Percentiles rank a stretch among this genome's conserved stretches.
Conservation (phyloP, 2,888 invertebrate genomes). For the Temnothorax rugatulus region DNA sequence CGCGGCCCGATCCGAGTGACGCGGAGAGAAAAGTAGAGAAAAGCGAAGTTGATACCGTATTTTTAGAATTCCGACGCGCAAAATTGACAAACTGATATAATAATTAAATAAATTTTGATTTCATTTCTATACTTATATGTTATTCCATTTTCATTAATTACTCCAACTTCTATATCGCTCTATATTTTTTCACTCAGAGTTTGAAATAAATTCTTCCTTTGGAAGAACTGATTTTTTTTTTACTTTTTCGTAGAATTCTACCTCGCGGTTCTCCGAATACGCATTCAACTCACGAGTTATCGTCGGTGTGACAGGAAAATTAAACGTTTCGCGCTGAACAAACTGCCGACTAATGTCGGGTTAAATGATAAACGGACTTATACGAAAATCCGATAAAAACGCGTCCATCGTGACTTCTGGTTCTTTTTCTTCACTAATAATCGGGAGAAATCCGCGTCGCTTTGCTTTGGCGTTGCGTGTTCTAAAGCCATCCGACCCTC, state of each 20-base stretch:
- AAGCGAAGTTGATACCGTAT: background rate
- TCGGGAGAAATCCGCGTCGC: background rate
- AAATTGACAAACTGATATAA: background rate
- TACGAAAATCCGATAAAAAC: conserved; percentile 2
- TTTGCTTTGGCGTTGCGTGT: background rate
- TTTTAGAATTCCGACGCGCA: background rate
- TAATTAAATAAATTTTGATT: background rate
- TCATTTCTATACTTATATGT: background rate
- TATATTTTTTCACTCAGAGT: background rate
- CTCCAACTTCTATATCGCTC: no score
- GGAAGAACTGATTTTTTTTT: background rate
- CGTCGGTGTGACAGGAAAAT: conserved; percentile 19
- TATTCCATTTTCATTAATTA: no score
- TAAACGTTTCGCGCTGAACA: background rate
- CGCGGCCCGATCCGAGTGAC: background rate
- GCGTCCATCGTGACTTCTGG: background rate
- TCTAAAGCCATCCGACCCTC: background rate
- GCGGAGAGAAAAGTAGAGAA: background rate
- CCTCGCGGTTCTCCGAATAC: background rate
- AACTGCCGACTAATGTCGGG: background rate
- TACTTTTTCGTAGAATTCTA: background rate
- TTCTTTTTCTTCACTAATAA: background rate
- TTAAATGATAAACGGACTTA: conserved; percentile 8
- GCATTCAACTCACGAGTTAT: background rate
- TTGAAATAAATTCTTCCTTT: background rate